Base-by-base conservation (phyloP, 1,140 invertebrate species). In the Ceratina japonica region DNA sequence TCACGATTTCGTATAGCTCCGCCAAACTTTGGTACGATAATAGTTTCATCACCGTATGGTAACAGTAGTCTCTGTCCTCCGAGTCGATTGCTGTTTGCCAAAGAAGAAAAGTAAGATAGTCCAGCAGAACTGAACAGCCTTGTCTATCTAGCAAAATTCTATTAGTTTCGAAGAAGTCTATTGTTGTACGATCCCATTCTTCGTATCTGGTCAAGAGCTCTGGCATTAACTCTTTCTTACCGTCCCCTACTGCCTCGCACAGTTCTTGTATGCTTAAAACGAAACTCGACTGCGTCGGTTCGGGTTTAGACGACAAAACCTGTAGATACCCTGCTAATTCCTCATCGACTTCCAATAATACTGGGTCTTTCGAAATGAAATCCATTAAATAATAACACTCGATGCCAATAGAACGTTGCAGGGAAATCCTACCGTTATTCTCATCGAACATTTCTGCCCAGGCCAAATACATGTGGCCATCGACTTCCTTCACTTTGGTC, bases 391-490 rank as follows among this genome's bases (percentile, higher is more conserved):
- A 69, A 15, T 90, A 86, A 79, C 88, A 90, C 18, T 88, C 90
- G 2, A 87, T 68, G 8, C 90, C 87, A 15, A 93, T 81, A 4
- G 88, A 81, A 68, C 87, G 82, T 75, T 93, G 92, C 5, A 92
- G 70, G 15, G 88, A 86, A 1, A 90, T 82, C 0, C 62, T 74
- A 0, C 63, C 61, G 22, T 91, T 86, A 8, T 89, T 88, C n/a
- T 79, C 63, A 10, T 90, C 88, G n/a, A 91, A 81, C 13, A 88
- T 13, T 37, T 90, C 89, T 12, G 81, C 86, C 92, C 92, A 93
- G 7, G 68, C 79, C 0, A 93, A 27, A 16, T 91, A 92, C 71
- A 85, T 88, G 15, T 87, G 80, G 22, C 87, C 89, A 63, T 89
- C 84, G 15, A 93, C 64, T 52, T 89, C 84, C 54, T 91, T 89